These are phyloP conservation scores for Prionchulus punctatus DNA, from an alignment of 2,888 invertebrate species.

Conservation along the genomic window DNA sequence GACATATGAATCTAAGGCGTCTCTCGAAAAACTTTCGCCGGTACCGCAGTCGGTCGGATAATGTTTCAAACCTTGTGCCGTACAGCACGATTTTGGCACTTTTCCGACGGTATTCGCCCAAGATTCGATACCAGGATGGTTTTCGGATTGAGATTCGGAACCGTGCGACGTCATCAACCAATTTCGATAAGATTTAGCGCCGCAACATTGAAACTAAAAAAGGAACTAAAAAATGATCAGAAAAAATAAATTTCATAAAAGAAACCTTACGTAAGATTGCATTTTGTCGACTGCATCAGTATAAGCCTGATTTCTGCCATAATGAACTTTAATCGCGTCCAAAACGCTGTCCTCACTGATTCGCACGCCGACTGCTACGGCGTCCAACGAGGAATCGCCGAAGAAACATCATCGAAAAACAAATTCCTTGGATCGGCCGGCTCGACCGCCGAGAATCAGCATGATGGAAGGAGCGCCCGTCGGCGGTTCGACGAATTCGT, in stretches of 20 bases:
- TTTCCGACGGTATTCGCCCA: slow-evolving; percentile 13
- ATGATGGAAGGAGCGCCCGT: too few relatives aligned
- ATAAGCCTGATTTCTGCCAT: slow-evolving; percentile 39
- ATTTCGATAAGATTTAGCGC: slow-evolving; percentile 52
- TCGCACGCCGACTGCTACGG: too few relatives aligned
- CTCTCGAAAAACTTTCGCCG: too few relatives aligned
- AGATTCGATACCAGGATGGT: not conserved
- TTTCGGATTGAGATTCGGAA: slow-evolving; percentile 13
- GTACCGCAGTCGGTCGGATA: slow-evolving; percentile 16
- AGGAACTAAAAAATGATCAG: not conserved
- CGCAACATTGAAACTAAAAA: slow-evolving; percentile 56
- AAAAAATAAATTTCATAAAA: not conserved
- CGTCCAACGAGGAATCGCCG: too few relatives aligned
- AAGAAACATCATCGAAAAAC: too few relatives aligned
- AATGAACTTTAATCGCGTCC: slow-evolving; percentile 49
- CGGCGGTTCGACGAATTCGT: too few relatives aligned
- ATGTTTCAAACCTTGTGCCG: slow-evolving; percentile 18
- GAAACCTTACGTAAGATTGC: slow-evolving; percentile 40
- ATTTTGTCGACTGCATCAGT: slow-evolving; percentile 51
- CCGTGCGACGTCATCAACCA: too few relatives aligned
- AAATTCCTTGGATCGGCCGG: too few relatives aligned
- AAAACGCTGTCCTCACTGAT: too few relatives aligned
- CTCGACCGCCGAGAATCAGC: too few relatives aligned
- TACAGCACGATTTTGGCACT: slow-evolving; percentile 25
- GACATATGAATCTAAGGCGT: not conserved